Conservation (phyloP, 2,888 invertebrate species). For the Tyria jacobaeae region DNA sequence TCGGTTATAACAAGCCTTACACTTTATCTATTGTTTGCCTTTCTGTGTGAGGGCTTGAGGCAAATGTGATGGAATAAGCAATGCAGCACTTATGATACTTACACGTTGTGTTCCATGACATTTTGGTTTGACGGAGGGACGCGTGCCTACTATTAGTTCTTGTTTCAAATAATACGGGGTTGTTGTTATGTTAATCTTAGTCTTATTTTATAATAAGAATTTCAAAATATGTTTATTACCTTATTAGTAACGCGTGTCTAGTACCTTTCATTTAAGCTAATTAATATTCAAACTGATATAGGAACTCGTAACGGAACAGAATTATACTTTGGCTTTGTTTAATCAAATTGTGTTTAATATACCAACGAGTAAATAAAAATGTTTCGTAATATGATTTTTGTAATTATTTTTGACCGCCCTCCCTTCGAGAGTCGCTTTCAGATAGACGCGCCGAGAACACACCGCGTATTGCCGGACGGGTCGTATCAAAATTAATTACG, state of each 20-base stretch:
- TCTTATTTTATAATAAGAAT: slow-evolving; percentile 77
- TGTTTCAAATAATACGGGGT: slow-evolving; percentile 77
- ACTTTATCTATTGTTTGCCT: slow-evolving; percentile 66
- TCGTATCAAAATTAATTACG: slow-evolving; percentile 84
- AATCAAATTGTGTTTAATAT: slow-evolving; percentile 84
- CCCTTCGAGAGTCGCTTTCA: slow-evolving; percentile 72
- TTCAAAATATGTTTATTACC: slow-evolving; percentile 73
- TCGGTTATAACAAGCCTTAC: slow-evolving; percentile 48
- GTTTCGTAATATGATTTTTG: slow-evolving; percentile 86
- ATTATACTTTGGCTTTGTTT: slow-evolving; percentile 82
- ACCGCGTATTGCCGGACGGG: slow-evolving; percentile 71
- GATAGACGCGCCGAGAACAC: slow-evolving; percentile 74
- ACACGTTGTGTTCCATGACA: slow-evolving; percentile 56
- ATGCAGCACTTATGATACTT: slow-evolving; percentile 66
- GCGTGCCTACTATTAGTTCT: slow-evolving; percentile 53
- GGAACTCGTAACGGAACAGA: slow-evolving; percentile 75
- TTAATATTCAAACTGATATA: slow-evolving; percentile 75
- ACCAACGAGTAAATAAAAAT: slow-evolving; percentile 85
- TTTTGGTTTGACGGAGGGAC: slow-evolving; percentile 34
- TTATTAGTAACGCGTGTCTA: slow-evolving; percentile 76
- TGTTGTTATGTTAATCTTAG: slow-evolving; percentile 84
- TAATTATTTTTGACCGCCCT: slow-evolving; percentile 84
- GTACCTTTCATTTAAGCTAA: slow-evolving; percentile 78
- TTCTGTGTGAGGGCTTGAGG: slow-evolving; percentile 54
- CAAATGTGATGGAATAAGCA: slow-evolving; percentile 49